Conservation (phyloP, 2,888 invertebrate genomes). For the Pemphredon lugubris region DNA sequence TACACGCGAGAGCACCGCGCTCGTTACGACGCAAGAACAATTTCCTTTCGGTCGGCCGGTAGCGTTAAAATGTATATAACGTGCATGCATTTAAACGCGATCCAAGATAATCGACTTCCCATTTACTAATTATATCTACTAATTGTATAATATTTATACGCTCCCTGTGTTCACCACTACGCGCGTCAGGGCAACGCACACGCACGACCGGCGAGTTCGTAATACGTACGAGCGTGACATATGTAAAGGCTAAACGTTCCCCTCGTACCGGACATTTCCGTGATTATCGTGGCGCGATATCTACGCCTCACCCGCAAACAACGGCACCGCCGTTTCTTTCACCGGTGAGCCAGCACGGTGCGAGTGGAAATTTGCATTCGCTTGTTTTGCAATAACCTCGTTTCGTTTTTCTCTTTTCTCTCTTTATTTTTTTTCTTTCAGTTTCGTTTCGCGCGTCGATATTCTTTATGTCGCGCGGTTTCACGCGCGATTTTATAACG, state of each 20-base stretch:
- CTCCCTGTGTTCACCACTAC: conserved; percentile 8
- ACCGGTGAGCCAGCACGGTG: not conserved
- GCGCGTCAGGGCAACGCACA: too few relatives aligned
- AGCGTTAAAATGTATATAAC: too few relatives aligned
- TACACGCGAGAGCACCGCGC: too few relatives aligned
- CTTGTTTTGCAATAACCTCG: conserved; percentile 1
- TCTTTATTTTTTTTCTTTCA: too few relatives aligned
- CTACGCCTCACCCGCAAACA: conserved; percentile 50
- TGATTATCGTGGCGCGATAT: conserved; percentile 70
- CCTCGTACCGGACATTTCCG: conserved; percentile 62
- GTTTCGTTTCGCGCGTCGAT: not conserved
- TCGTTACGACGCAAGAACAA: too few relatives aligned
- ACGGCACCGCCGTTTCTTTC: conserved; percentile 14
- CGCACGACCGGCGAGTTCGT: too few relatives aligned
- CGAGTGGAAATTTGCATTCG: conserved; percentile 17
- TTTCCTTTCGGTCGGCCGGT: too few relatives aligned
- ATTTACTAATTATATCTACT: conserved; percentile 50
- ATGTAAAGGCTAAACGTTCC: conserved; percentile 47
- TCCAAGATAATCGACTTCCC: conserved; percentile 47
- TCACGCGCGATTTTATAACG: not conserved
- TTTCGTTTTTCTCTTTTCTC: too few relatives aligned
- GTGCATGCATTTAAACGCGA: conserved; percentile 19
- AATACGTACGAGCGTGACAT: conserved; percentile 17
- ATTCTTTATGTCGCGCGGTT: not conserved
- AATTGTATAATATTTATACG: conserved; percentile 55